These are phyloP conservation scores for Saxidomus purpurata DNA, from an alignment of 1,140 invertebrate species.

Conservation along the genomic window DNA sequence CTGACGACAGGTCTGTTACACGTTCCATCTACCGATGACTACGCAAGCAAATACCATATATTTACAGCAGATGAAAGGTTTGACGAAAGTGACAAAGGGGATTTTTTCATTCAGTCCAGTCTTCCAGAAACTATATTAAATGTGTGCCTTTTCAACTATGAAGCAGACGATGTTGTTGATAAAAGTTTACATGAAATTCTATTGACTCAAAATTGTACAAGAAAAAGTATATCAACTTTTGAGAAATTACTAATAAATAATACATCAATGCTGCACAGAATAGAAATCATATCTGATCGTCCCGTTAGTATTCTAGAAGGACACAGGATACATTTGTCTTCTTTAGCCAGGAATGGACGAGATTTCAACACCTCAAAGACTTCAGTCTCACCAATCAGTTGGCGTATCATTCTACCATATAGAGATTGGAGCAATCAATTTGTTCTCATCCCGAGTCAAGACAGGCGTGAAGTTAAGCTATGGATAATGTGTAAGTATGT, in stretches of 20 bases:
- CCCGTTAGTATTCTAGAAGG: conserved; percentile 3
- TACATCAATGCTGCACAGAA: neutral
- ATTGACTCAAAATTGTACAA: neutral
- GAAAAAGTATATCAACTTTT: neutral
- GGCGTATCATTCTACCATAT: neutral
- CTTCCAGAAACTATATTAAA: neutral
- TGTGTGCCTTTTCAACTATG: neutral
- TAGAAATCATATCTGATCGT: neutral
- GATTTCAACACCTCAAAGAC: neutral
- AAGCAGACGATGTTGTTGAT: neutral
- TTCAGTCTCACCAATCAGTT: neutral
- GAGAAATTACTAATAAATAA: neutral
- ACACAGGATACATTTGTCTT: neutral
- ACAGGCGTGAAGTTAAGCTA: neutral
- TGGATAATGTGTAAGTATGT: conserved; percentile 18
- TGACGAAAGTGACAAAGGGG: neutral
- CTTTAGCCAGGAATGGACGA: neutral
- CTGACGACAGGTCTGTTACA: neutral
- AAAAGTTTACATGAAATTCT: neutral
- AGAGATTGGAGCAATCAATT: neutral
- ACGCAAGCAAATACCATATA: neutral
- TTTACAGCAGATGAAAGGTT: neutral
- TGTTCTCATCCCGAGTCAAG: neutral
- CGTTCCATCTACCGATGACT: neutral
- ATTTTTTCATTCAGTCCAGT: neutral